phyloP scores from a whole-genome alignment of 2,113 vertebrate genomes.

The Rhizomys pruinosus region DNA sequence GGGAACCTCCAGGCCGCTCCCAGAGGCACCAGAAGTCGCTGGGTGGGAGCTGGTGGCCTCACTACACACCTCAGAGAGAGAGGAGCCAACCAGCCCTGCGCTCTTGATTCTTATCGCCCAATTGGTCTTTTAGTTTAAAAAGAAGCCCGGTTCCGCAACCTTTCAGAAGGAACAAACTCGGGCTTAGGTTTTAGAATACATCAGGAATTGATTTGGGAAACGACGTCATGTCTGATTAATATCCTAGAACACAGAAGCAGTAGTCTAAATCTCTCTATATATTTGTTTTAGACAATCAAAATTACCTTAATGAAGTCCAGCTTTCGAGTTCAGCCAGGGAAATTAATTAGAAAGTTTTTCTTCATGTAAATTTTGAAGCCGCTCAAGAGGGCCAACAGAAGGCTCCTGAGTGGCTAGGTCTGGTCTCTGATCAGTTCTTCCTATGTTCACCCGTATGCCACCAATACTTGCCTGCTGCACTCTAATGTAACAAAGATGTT shows the following conservation, averaged over 20 bases:
- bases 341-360: constrained; percentile 45
- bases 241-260: neutral
- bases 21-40: neutral
- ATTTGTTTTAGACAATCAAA: neutral
- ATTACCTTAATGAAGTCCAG: neutral
- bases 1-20: neutral
- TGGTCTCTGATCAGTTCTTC: no score
- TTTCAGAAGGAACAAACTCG: neutral
- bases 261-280: neutral
- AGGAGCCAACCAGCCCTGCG: neutral
- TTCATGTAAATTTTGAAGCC: constrained; percentile 5
- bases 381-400: neutral
- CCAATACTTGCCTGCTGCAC: constrained; percentile 73
- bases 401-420: neutral
- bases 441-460: constrained; percentile 89
- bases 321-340: constrained; percentile 33
- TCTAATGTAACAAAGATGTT: constrained; percentile 41
- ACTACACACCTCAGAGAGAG: accelerated
- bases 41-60: no score
- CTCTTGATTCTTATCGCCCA: neutral
- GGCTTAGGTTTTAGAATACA: neutral
- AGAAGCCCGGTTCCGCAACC: accelerated
- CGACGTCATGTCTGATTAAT: neutral
- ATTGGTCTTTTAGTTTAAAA: neutral
- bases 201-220: neutral